These are phyloP conservation scores for Ctenoplectra terminalis DNA, from an alignment of 1,140 invertebrate genomes.

Conservation along the genomic window DNA sequence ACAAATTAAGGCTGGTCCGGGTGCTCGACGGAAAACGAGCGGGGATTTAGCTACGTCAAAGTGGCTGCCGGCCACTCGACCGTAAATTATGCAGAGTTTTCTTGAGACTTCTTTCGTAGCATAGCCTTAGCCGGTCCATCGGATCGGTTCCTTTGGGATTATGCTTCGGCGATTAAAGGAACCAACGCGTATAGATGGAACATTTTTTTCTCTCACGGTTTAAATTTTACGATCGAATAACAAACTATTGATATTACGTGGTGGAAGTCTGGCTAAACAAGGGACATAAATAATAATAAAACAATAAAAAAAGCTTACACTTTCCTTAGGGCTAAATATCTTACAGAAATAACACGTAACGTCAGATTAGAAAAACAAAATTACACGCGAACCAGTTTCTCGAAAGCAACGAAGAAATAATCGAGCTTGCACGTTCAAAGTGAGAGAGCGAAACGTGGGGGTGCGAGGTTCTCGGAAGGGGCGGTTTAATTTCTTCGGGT, in stretches of 20 bases:
- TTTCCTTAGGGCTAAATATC: too few relatives aligned
- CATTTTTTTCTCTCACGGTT: too few relatives aligned
- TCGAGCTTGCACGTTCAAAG: not conserved
- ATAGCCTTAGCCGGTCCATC: slow-evolving; percentile 17
- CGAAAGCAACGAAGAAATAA: not conserved
- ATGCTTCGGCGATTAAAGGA: slow-evolving; percentile 39
- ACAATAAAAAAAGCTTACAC: too few relatives aligned
- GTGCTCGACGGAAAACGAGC: slow-evolving; percentile 40
- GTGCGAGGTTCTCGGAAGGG: not conserved
- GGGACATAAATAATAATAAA: too few relatives aligned
- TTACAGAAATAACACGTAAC: too few relatives aligned
- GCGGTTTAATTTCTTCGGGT: not conserved
- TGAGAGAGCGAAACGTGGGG: not conserved
- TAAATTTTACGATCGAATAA: too few relatives aligned
- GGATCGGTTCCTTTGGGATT: slow-evolving; percentile 30
- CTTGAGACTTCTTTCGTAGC: slow-evolving; percentile 49
- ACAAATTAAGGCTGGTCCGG: slow-evolving; percentile 62
- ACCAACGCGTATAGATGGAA: too few relatives aligned
- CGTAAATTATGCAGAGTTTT: slow-evolving; percentile 66
- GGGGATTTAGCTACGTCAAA: slow-evolving; percentile 53
- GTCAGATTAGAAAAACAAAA: not conserved
- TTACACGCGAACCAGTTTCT: not conserved
- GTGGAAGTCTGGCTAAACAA: too few relatives aligned
- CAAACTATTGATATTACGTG: too few relatives aligned
- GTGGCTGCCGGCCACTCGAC: slow-evolving; percentile 39